Base-by-base conservation (phyloP, 53 echinoderm and acorn worm species). In the Echinarachnius parma region DNA sequence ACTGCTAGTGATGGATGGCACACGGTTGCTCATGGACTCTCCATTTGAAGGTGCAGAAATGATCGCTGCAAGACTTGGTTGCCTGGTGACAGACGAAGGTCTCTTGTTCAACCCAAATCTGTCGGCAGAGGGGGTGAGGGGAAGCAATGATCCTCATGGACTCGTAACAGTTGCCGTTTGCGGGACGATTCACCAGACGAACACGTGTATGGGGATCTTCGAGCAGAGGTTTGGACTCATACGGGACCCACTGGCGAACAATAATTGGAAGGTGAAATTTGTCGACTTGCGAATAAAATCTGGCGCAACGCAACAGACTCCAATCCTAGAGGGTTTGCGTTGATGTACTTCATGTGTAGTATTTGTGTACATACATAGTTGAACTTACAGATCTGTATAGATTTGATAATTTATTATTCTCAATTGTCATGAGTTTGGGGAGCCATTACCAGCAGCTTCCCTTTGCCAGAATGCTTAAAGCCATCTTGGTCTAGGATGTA, bases 231-330 rank as follows among this genome's bases (percentile, higher is more conserved):
- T 86, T 58, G 91, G 83, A 27, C 64, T 91, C 7, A 63, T 86
- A 3, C 28, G 86, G 22, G 86, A 86, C 36, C 82, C 83, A 0
- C 39, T 63, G 15, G 46, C 66, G 14, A 58, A 86, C 9, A 91
- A 91, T 37, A 86, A 79, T 32, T 91, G 80, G 79, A 91, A 91
- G 66, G 63, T 91, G 20, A 91, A 91, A 59, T 82, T 83, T 29
- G 58, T 60, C 24, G 62, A 86, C 32, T 18, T 91, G 48, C 60
- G 48, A 4, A 48, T 86, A 18, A 81, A 82, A 14, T 28, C 37
- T 48, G 62, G 65, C 19, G 22, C 45, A 4, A 54, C 77, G 0
- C 28, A 27, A 3, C 22, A 37, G 5, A 66, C 31, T 21, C 87
- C 87, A 45, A 82, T 23, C 3, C 52, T 87, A 26, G 68, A 27